These are phyloP conservation scores for Oconnorella tubifera DNA, from an alignment of 2,888 invertebrate species.

Conservation along the genomic window DNA sequence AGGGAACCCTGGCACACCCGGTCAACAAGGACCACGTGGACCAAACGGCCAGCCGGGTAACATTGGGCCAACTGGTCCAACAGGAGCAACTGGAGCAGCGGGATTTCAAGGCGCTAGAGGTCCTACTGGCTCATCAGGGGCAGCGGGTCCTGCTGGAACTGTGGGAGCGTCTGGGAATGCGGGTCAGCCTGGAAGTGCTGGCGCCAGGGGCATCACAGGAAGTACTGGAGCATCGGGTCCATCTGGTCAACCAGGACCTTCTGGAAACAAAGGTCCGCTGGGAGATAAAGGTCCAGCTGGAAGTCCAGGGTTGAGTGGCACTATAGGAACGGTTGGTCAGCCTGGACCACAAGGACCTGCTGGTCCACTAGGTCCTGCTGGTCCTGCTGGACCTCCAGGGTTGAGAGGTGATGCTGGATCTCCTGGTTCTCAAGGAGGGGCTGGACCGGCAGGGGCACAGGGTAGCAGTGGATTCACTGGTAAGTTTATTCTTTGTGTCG, in stretches of 20 bases:
- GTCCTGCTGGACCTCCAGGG: no score
- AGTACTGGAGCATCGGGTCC: constrained; percentile 33
- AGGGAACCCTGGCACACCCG: constrained; percentile 17
- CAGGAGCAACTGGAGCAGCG: constrained; percentile 17
- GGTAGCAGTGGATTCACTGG: no score
- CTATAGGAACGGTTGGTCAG: constrained; percentile 32
- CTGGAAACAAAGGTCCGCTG: constrained; percentile 19
- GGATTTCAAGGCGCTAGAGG: constrained; percentile 22
- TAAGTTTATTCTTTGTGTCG: no score
- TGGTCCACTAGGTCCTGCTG: constrained; percentile 21
- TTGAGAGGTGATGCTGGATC: constrained; percentile 25
- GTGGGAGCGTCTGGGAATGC: constrained; percentile 30
- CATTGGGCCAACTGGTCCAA: constrained; percentile 16
- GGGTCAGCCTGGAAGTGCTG: no score
- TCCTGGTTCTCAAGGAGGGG: constrained; percentile 41
- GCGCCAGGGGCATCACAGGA: constrained; percentile 25
- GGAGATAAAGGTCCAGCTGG: constrained; percentile 28
- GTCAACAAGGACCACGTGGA: constrained; percentile 22
- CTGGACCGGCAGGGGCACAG: constrained; percentile 40
- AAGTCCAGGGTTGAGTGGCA: constrained; percentile 64
- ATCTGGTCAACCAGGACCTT: constrained; percentile 18
- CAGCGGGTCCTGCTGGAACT: constrained; percentile 24
- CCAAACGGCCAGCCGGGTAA: not conserved
- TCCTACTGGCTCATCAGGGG: constrained; percentile 15
- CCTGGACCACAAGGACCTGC: constrained; percentile 25